These are phyloP conservation scores for Ametastegia equiseti DNA, from an alignment of 2,888 invertebrate species.

Conservation along the genomic window DNA sequence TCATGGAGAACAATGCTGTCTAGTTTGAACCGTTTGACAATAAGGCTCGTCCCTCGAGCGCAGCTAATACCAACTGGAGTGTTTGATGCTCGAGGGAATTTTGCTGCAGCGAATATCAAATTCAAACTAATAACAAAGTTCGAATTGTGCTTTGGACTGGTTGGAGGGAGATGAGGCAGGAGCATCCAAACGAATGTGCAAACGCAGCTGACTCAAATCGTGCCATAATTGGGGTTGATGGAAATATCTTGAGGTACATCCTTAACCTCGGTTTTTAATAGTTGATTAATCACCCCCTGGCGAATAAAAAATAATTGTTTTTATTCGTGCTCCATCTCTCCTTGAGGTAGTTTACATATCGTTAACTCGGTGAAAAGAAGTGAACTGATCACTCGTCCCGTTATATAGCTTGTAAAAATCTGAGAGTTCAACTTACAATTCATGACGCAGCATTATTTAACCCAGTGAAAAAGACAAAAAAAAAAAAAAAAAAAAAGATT, in stretches of 20 bases:
- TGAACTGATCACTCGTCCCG: background rate
- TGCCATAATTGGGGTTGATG: too few relatives aligned
- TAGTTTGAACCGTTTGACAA: constrained; percentile 20
- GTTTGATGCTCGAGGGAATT: constrained; percentile 17
- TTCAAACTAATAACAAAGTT: constrained; percentile 40
- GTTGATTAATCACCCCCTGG: background rate
- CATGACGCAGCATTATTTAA: constrained; percentile 27
- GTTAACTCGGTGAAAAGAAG: background rate
- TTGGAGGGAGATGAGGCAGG: background rate
- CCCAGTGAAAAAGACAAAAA: background rate
- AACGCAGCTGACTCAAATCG: background rate
- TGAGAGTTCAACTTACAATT: constrained; percentile 18
- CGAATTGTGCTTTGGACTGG: background rate
- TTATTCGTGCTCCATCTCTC: background rate
- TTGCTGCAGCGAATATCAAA: constrained; percentile 23
- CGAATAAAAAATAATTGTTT: background rate
- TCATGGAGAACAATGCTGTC: background rate
- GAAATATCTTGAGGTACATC: too few relatives aligned
- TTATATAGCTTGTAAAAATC: background rate
- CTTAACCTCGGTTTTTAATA: background rate
- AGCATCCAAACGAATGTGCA: background rate
- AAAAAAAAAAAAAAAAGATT: background rate
- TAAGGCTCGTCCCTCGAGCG: constrained; percentile 1
- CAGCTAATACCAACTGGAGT: constrained; percentile 4
- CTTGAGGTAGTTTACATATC: constrained; percentile 25